phyloP scores from a whole-genome alignment of 1,140 invertebrate genomes.

The Andrena cerasifolii region DNA sequence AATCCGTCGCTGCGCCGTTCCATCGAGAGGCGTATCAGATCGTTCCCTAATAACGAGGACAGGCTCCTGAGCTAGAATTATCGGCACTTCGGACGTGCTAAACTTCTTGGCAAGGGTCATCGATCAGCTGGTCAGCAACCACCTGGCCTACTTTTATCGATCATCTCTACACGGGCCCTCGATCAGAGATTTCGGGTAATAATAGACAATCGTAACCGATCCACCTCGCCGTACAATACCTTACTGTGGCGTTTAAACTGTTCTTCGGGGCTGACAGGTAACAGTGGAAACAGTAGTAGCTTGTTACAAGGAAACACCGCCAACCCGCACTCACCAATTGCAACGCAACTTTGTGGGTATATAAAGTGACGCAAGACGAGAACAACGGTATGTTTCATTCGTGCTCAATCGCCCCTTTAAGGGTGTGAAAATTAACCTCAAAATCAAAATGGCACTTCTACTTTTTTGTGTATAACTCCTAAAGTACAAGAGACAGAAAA shows the following conservation, averaged over 20 bases:
- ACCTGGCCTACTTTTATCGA: conserved; percentile 69
- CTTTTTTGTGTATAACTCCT: too few species aligned
- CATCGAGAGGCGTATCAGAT: conserved; percentile 49
- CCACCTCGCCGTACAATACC: conserved; percentile 19
- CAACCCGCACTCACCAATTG: too few species aligned
- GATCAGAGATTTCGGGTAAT: conserved; percentile 66
- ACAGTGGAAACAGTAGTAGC: not conserved
- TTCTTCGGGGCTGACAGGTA: not conserved
- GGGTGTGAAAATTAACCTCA: too few species aligned
- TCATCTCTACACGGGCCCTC: conserved; percentile 47
- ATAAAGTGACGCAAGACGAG: too few species aligned
- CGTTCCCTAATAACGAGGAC: conserved; percentile 62
- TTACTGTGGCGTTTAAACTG: not conserved
- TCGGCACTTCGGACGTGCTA: conserved; percentile 69
- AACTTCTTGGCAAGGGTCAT: conserved; percentile 59
- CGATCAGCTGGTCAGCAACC: conserved; percentile 58
- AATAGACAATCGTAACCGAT: conserved; percentile 58
- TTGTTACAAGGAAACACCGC: too few species aligned
- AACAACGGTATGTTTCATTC: too few species aligned
- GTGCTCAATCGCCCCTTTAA: too few species aligned
- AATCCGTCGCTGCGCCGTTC: conserved; percentile 43
- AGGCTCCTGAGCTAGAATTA: conserved; percentile 63
- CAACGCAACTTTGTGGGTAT: too few species aligned
- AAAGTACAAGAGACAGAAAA: too few species aligned
- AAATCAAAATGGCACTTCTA: too few species aligned